Evolutionary conservation across 1,140 invertebrate species (phyloP), one percentile per base, ranked within the genome.

Genomic region (Bombus breviceps): DNA sequence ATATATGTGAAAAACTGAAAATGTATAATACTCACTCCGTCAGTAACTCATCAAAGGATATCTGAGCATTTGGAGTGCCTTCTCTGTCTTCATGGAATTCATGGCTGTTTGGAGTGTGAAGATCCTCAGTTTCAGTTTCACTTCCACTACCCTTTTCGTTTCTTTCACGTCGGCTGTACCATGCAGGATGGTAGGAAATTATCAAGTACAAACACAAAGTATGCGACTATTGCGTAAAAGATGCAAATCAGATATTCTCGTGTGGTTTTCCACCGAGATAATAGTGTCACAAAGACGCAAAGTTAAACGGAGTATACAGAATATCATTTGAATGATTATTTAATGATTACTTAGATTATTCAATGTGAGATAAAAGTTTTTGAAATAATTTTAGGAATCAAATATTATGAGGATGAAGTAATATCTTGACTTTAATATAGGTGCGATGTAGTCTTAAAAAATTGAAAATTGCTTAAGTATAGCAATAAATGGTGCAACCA

Each of bases 1-100:
- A 75, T 69, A 75, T 79, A 72, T 79, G n/a, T 81, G 64, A 82
- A n/a, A 47, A 74, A 88, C 10, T 84, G n/a, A 69, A 86, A 75
- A 75, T 88, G 88, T 93, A 87, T 72, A 85, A 83, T 96, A 96
- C 96, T 96, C 94, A 96, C 96, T 96, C 95, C 53, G 94, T 94
- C 78, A 96, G 92, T 76, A 95, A 93, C 87, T 95, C 94, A 87
- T 95, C 95, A 83, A 95, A 92, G 78, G 93, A 94, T 79, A 92
- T 93, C 88, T 94, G 94, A 78, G 92, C 94, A 93, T 93, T 94
- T 81, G 92, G 90, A 39, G 92, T 92, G 68, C 93, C 92, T 76
- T 93, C 93, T 88, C 94, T 92, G 85, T 95, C 94, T 91, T 94
- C 94, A 80, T 94, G 92, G 87, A 93, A 95, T 88, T 93, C 94